Base-by-base conservation (phyloP, 1,140 invertebrate species). In the Drosophila hydei region DNA sequence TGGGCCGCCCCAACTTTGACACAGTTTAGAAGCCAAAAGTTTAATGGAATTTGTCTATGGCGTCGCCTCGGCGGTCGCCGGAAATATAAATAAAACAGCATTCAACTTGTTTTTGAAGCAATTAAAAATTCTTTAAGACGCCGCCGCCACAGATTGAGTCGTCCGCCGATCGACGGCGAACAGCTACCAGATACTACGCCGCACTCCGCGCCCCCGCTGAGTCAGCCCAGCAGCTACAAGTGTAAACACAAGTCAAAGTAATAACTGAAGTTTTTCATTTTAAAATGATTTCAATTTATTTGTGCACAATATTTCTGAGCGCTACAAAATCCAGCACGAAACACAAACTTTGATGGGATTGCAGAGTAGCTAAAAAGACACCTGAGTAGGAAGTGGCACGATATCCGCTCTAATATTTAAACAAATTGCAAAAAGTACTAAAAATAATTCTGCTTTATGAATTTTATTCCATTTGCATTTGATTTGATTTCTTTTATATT, bases 111-210 rank as follows among this genome's bases (percentile, higher is more conserved):
- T 87, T 87, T 87, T 87, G 77, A 87, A 87, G 83, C 83, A 87
- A 87, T 87, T 87, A 87, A 87, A 87, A 88, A 83, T 88, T 88
- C 84, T 83, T 88, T 88, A 87, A 87, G 79, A 83, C 81, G 75
- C 59, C 55, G 56, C 18, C 51, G 38, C 14, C 58, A 33, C 56
- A 65, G 76, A 59, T 69, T 62, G 51, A 72, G 61, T 61, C 27
- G 33, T 67, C 38, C 60, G 43, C 27, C 55, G 54, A 70, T 75
- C 71, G 62, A 61, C 70, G 47, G 40, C 16, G 14, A 36, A 12
- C 12, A 8, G 16, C 7, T 3, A 2, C 25, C 18, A 3, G 6
- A 7, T 4, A 18, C 23, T 9, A 21, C 21, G n/a, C 11, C 43
- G 16, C 33, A 9, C 1, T 0, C 21, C 8, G 12, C 23, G 12